phyloP scores from a whole-genome alignment of 2,797 vertebrate species.

The Ctenopoma multispine region DNA sequence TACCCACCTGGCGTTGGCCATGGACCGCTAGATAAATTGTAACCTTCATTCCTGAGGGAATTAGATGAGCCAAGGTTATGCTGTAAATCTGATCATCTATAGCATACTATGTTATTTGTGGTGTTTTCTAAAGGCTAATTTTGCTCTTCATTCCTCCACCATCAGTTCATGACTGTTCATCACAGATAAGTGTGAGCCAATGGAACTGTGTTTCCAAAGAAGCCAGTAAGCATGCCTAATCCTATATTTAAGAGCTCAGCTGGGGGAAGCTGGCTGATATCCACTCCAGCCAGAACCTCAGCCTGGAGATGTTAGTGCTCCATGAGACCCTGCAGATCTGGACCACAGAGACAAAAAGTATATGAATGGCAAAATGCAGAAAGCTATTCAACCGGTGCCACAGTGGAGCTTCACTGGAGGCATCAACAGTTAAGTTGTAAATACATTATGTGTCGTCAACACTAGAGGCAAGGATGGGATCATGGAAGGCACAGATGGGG shows the following conservation, averaged over 20 bases:
- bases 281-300: constrained; percentile 75
- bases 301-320: constrained; percentile 74
- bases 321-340: constrained; percentile 73
- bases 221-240: constrained; percentile 82
- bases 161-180: constrained; percentile 80
- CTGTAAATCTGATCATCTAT: constrained; percentile 33
- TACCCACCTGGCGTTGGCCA: background rate
- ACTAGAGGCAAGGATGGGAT: constrained; percentile 69
- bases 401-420: constrained; percentile 73
- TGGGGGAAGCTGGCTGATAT: constrained; percentile 76
- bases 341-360: constrained; percentile 61
- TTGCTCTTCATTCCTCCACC: constrained; percentile 71
- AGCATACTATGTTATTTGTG: constrained; percentile 9
- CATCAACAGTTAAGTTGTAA: constrained; percentile 80
- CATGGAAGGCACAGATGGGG: constrained; percentile 53
- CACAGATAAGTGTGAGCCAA: constrained; percentile 82
- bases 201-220: constrained; percentile 73
- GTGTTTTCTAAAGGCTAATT: constrained; percentile 49
- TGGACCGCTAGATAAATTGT: background rate
- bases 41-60: constrained; percentile 36
- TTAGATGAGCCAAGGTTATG: constrained; percentile 43
- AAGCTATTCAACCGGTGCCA: constrained; percentile 52
- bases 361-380: constrained; percentile 59
- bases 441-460: constrained; percentile 81
- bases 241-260: constrained; percentile 82